phyloP scores from a whole-genome alignment of 1,140 invertebrate genomes.

The Melanaphis sacchari region DNA sequence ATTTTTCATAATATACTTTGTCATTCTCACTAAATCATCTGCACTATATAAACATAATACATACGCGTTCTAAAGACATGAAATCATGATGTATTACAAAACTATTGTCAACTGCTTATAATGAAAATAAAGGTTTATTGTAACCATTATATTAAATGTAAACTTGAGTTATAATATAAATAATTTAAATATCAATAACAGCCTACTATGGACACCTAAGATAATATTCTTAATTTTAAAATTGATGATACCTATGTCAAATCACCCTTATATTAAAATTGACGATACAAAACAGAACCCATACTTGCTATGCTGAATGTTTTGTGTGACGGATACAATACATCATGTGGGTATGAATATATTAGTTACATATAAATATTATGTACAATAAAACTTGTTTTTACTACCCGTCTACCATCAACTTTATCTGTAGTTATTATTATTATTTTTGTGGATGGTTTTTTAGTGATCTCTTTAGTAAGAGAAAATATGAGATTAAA shows the following conservation, averaged over 20 bases:
- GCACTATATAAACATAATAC: neutral
- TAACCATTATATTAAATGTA: neutral
- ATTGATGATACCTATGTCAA: neutral
- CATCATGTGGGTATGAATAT: neutral
- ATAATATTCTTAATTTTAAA: neutral
- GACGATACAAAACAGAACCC: neutral
- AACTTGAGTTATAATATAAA: neutral
- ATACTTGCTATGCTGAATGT: neutral
- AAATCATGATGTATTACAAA: neutral
- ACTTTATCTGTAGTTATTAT: neutral
- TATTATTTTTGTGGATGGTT: neutral
- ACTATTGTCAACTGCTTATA: neutral
- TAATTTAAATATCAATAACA: constrained; percentile 18
- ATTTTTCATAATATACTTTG: neutral
- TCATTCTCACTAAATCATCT: neutral
- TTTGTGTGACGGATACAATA: neutral
- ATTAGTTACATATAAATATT: neutral
- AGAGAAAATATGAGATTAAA: neutral
- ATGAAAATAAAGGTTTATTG: neutral
- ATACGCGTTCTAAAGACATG: neutral
- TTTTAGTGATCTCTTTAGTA: neutral
- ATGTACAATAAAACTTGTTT: neutral
- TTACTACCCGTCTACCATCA: neutral
- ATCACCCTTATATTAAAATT: constrained; percentile 13
- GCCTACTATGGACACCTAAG: neutral